Conservation (phyloP, 2,888 invertebrate genomes). For the Lissonota sp. region DNA sequence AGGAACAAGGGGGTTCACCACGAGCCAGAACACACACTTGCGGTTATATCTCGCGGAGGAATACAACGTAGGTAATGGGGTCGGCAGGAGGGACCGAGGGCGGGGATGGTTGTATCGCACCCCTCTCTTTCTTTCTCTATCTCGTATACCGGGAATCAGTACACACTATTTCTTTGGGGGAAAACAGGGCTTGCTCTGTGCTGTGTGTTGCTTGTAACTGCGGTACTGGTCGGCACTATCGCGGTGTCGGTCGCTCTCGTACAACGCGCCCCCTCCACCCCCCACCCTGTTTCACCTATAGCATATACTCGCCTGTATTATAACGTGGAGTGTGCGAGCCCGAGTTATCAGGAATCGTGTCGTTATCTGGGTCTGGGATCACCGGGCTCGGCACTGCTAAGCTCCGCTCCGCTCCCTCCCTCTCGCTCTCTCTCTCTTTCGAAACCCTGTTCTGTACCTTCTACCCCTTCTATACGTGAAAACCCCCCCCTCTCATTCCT, state of each 20-base stretch:
- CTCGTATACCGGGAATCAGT: slow-evolving; percentile 58
- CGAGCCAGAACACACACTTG: slow-evolving; percentile 47
- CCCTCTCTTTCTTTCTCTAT: slow-evolving; percentile 11
- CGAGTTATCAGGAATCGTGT: slow-evolving; percentile 81
- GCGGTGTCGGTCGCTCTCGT: slow-evolving; percentile 62
- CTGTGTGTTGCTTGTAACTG: slow-evolving; percentile 59
- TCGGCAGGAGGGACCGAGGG: slow-evolving; percentile 30
- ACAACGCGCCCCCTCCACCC: slow-evolving; percentile 35
- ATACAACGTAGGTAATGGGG: slow-evolving; percentile 59
- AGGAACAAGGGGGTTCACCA: slow-evolving; percentile 29
- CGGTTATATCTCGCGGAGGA: slow-evolving; percentile 46
- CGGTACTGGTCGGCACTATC: slow-evolving; percentile 63
- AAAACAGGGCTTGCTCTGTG: slow-evolving; percentile 28
- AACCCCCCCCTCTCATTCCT: slow-evolving; percentile 61
- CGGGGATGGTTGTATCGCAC: slow-evolving; percentile 41
- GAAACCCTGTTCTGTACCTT: slow-evolving; percentile 8
- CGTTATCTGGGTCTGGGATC: slow-evolving; percentile 81
- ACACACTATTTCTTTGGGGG: slow-evolving; percentile 60
- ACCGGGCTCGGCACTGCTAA: slow-evolving; percentile 75
- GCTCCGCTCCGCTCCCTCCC: slow-evolving; percentile 69
- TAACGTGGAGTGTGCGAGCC: slow-evolving; percentile 77
- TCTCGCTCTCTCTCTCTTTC: slow-evolving; percentile 37
- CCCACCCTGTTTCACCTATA: slow-evolving; percentile 62
- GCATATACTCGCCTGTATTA: slow-evolving; percentile 73
- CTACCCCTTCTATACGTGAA: not conserved